Evolutionary conservation across 2,888 invertebrate genomes (phyloP).

Genomic region (Parthenolecanium corni): DNA sequence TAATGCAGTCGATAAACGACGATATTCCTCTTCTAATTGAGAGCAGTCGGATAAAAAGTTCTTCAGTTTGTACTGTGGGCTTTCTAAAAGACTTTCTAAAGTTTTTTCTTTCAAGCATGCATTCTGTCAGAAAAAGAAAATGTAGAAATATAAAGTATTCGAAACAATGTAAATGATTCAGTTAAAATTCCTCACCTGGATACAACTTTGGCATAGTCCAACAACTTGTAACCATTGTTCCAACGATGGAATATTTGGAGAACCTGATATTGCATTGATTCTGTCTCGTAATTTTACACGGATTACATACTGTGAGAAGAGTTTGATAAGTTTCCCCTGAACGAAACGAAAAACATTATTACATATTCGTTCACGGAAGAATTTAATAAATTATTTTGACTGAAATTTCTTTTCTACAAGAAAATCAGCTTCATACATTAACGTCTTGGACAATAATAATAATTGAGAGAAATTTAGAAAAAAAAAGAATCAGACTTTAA

Average conservation of each 20-base stretch:
- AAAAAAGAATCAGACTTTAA: too few relatives aligned
- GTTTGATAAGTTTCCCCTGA: conserved; percentile 83
- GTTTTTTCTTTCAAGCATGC: conserved; percentile 59
- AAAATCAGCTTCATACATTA: too few relatives aligned
- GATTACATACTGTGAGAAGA: conserved; percentile 81
- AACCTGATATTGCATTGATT: conserved; percentile 42
- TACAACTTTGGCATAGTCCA: conserved; percentile 61
- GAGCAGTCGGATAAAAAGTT: conserved; percentile 53
- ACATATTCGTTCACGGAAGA: too few relatives aligned
- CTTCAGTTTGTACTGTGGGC: conserved; percentile 69
- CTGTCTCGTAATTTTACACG: conserved; percentile 65
- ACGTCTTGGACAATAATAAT: too few relatives aligned
- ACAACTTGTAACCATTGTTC: conserved; percentile 88
- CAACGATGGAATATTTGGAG: conserved; percentile 65
- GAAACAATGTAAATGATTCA: too few relatives aligned
- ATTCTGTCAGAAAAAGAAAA: conserved; percentile 42
- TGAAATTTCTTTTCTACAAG: too few relatives aligned
- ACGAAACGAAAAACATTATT: conserved; percentile 36
- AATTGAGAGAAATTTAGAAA: too few relatives aligned
- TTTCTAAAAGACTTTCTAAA: conserved; percentile 69
- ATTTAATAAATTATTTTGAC: too few relatives aligned
- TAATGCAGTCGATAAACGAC: conserved; percentile 69
- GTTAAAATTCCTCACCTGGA: conserved; percentile 44
- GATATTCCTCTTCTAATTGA: conserved; percentile 67
- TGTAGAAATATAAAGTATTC: conserved; percentile 30